These are phyloP conservation scores for Pogonomyrmex californicus DNA, from an alignment of 1,140 invertebrate genomes.

Conservation along the genomic window DNA sequence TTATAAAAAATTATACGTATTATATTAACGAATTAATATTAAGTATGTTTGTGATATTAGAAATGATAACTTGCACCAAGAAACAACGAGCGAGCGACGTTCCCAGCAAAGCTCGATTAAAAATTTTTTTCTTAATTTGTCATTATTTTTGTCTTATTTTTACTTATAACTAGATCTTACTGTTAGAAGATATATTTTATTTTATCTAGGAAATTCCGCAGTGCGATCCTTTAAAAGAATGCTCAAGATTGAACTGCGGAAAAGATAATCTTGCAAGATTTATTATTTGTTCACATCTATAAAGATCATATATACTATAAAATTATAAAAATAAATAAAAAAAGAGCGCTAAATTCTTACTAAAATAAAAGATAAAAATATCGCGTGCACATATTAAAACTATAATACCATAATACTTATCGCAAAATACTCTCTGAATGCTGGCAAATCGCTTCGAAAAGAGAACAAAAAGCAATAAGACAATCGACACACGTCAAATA, in stretches of 20 bases:
- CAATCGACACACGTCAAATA: slow-evolving; percentile 45
- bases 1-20: neutral
- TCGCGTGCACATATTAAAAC: neutral
- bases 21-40: slow-evolving; percentile 10
- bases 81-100: slow-evolving; percentile 43
- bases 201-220: neutral
- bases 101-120: slow-evolving; percentile 45
- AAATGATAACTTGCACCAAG: slow-evolving; percentile 38
- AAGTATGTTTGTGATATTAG: neutral
- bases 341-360: slow-evolving; percentile 1
- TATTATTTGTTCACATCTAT: neutral
- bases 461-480: slow-evolving; percentile 44
- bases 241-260: neutral
- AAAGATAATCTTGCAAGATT: neutral
- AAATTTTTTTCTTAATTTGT: neutral
- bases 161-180: too few relatives aligned
- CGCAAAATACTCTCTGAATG: neutral
- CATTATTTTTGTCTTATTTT: neutral
- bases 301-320: neutral
- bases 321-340: slow-evolving; percentile 21
- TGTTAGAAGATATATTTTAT: neutral
- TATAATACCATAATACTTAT: neutral
- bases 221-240: neutral
- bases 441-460: slow-evolving; percentile 22
- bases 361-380: slow-evolving; percentile 1